These are phyloP conservation scores for Zelostemma sp. DNA, from an alignment of 1,140 invertebrate species.

Conservation along the genomic window DNA sequence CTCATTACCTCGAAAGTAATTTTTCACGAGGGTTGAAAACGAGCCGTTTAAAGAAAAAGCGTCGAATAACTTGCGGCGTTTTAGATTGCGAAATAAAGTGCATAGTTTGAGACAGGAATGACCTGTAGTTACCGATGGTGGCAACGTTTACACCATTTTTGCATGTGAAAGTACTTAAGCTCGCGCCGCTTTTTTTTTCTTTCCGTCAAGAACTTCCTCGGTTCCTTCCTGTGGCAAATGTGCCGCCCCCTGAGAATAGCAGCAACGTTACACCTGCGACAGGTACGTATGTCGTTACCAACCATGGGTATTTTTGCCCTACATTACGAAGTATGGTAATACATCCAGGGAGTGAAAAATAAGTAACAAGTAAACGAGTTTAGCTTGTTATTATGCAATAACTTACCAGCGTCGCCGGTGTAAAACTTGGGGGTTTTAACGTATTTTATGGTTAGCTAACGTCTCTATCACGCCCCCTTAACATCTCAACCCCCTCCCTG, in stretches of 20 bases:
- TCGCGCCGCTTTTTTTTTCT: constrained; percentile 41
- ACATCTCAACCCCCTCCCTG: constrained; percentile 37
- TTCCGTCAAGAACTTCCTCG: constrained; percentile 23
- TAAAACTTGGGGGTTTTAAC: constrained; percentile 54
- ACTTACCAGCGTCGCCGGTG: constrained; percentile 55
- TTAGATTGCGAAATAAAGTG: neutral
- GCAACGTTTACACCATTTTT: constrained; percentile 28
- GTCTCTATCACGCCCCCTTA: constrained; percentile 61
- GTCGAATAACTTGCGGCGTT: too few relatives aligned
- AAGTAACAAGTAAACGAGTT: constrained; percentile 59
- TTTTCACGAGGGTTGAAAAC: neutral
- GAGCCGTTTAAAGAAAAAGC: too few relatives aligned
- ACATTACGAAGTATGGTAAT: constrained; percentile 68
- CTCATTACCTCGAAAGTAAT: neutral
- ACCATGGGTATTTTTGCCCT: constrained; percentile 51
- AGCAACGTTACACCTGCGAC: constrained; percentile 29
- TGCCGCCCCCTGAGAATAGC: constrained; percentile 28
- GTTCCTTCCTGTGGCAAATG: constrained; percentile 31
- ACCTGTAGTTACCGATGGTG: constrained; percentile 11
- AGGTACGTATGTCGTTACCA: constrained; percentile 27
- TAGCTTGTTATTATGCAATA: constrained; percentile 70
- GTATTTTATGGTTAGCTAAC: constrained; percentile 61
- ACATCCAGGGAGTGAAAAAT: constrained; percentile 56
- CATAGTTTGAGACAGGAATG: neutral
- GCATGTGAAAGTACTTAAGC: constrained; percentile 46